Evolutionary conservation across 2,113 vertebrate genomes (phyloP), one percentile per base, ranked within the genome.

Genomic region (Sinosuthora webbiana): DNA sequence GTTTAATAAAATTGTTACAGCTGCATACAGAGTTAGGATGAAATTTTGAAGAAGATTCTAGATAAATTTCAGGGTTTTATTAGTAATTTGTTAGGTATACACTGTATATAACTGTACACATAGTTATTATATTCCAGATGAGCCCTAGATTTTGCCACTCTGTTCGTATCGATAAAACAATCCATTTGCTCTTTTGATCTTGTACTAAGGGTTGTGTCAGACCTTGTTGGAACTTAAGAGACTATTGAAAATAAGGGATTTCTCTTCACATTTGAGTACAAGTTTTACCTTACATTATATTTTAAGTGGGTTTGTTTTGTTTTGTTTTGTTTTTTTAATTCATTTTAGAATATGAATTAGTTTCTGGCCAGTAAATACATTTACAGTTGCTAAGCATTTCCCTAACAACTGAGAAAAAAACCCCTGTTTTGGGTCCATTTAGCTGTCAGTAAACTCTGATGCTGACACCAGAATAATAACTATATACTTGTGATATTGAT

Each of bases 401-500:
- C 37, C 12, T 73, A 65, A 74, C 27, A 94, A 87, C 31, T 83
- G 23, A 76, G 16, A 19, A 37, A 94, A 65, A n/a, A n/a, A n/a
- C n/a, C n/a, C n/a, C 24, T 76, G 4, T 5, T 83, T 85, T 52
- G 62, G 4, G 60, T 90, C 78, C 42, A 67, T 94, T 97, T 94
- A 91, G 64, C 63, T 95, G 65, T 95, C 92, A 94, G 45, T 79
- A 90, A 83, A 77, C 89, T 91, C 79, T 89, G 80, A 90, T 89
- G 37, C 25, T 95, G 68, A 87, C 78, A 77, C n/a, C 69, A 81
- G 73, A 68, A 91, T 90, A 92, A 89, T 76, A 93, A 75, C 74
- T 19, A 87, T 78, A 90, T 31, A 65, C 14, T 63, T 63, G 28
- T 79, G 41, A 85, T 65, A 59, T 83, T 23, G 23, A 93, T 93